Evolutionary conservation across 2,888 invertebrate species (phyloP), one percentile per base, ranked within the genome.

Genomic region (Dysmachus trigonus): DNA sequence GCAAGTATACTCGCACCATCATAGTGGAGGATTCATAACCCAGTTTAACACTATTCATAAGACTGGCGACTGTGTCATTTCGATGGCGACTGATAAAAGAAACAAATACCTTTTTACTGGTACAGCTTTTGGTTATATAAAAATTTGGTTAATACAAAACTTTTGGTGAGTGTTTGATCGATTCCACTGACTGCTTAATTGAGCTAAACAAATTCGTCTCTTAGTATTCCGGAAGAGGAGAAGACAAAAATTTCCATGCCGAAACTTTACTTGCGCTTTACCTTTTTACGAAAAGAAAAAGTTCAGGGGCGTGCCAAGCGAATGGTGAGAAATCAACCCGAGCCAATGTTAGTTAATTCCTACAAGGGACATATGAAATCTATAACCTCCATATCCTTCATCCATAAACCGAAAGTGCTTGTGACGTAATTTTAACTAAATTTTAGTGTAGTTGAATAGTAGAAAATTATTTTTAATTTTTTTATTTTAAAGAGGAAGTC

Each of bases 1-100:
- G 87, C 96, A 97, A 92, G 94, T 95, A 30, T 97, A 97, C 96
- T 96, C 96, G 22, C 95, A 96, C 91, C 96, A 96, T 91, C 93
- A 95, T 53, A 94, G 93, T 13, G 96, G 96, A 13, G 96, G 96
- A 7, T 95, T 94, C 91, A 92, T 96, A 86, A 94, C 94, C 41
- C 93, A 95, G 33, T 97, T 97, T 91, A 93, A 93, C 71, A 95
- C 94, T 3, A 94, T 95, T 62, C 96, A 97, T 91, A 93, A 93
- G 35, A 92, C 93, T 3, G 95, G 95, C 2, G 94, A 94, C 90
- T 91, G 90, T 86, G 89, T 92, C 13, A 92, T 95, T 18, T 93
- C 95, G 27, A 94, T 97, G 93, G 92, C 94, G 47, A 95, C 96
- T 0, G 97, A 97, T 91, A 90, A 92, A 1, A 91, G 94, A 72